Conservation (phyloP, 2,888 invertebrate genomes). For the Frankliniella intonsa region DNA sequence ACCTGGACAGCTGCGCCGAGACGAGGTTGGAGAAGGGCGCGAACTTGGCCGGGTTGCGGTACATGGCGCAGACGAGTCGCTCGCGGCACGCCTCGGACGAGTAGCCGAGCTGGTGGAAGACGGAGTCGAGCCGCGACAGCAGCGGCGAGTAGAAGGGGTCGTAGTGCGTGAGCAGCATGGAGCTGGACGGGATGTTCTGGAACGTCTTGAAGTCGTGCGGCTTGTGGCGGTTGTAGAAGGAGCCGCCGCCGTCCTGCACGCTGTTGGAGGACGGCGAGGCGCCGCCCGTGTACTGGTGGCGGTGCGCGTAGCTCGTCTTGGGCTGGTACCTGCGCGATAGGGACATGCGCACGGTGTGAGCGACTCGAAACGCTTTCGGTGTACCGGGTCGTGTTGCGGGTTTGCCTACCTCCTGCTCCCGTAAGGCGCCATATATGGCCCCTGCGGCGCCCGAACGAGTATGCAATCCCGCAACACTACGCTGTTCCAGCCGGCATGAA, state of each 20-base stretch:
- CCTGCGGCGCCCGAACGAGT: too few species aligned
- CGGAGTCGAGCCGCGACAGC: constrained; percentile 69
- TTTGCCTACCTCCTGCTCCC: too few species aligned
- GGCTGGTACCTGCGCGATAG: constrained; percentile 35
- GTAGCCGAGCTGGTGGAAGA: constrained; percentile 66
- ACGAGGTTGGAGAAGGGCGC: constrained; percentile 83
- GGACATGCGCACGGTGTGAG: neutral
- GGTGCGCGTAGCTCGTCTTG: constrained; percentile 45
- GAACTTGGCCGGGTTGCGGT: constrained; percentile 74
- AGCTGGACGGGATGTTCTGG: constrained; percentile 80
- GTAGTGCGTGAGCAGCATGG: constrained; percentile 75
- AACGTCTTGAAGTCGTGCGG: constrained; percentile 74
- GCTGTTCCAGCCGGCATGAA: too few species aligned
- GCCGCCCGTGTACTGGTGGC: constrained; percentile 46
- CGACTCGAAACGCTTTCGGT: too few species aligned
- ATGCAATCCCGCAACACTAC: too few species aligned
- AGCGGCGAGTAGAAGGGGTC: constrained; percentile 84
- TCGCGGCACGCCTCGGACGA: constrained; percentile 69
- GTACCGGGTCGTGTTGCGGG: too few species aligned
- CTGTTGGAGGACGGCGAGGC: constrained; percentile 33
- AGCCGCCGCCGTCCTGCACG: constrained; percentile 44
- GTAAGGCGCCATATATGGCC: too few species aligned
- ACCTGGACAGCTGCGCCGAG: constrained; percentile 85
- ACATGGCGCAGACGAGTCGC: constrained; percentile 76
- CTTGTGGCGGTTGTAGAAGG: constrained; percentile 51